Percentiles rank a stretch among this genome's conserved stretches.
These are phyloP conservation scores for Tragelaphus imberbis DNA, from an alignment of 2,113 vertebrate species.

Conservation along the genomic window DNA sequence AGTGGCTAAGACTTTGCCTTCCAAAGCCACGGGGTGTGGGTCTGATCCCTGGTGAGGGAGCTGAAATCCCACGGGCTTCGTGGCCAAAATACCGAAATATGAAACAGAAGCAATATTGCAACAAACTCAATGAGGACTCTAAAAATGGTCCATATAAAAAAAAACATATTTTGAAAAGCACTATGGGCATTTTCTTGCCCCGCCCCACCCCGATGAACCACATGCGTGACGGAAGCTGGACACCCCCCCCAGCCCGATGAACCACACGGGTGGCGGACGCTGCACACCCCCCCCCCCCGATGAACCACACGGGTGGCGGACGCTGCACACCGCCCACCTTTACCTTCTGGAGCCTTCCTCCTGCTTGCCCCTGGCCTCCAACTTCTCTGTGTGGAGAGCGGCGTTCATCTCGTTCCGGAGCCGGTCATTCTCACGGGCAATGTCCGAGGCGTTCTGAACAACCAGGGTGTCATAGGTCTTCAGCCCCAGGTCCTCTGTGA, in stretches of 20 bases:
- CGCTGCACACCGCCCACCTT: neutral
- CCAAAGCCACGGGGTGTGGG: neutral
- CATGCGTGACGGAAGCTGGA: neutral
- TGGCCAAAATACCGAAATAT: neutral
- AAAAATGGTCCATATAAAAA: neutral
- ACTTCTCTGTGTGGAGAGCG: conserved; percentile 82
- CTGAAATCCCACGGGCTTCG: neutral
- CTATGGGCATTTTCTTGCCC: neutral
- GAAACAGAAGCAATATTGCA: neutral
- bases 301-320: neutral
- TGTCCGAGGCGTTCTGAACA: conserved; percentile 94
- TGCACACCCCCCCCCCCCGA: rapidly evolving
- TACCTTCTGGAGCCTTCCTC: conserved; percentile 87
- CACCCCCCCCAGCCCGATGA: rapidly evolving
- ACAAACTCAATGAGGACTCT: neutral
- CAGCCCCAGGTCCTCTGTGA: conserved; percentile 90
- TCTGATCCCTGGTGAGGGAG: neutral
- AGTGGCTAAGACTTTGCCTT: neutral
- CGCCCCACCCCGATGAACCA: rapidly evolving
- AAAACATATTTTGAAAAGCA: neutral
- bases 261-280: neutral
- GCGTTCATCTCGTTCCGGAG: conserved; percentile 81
- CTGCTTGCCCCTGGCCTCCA: conserved; percentile 81
- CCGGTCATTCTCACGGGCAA: conserved; percentile 90
- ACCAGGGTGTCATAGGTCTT: conserved; percentile 90